These are phyloP conservation scores for Pampus argenteus DNA, from an alignment of 2,797 vertebrate genomes.

Conservation along the genomic window DNA sequence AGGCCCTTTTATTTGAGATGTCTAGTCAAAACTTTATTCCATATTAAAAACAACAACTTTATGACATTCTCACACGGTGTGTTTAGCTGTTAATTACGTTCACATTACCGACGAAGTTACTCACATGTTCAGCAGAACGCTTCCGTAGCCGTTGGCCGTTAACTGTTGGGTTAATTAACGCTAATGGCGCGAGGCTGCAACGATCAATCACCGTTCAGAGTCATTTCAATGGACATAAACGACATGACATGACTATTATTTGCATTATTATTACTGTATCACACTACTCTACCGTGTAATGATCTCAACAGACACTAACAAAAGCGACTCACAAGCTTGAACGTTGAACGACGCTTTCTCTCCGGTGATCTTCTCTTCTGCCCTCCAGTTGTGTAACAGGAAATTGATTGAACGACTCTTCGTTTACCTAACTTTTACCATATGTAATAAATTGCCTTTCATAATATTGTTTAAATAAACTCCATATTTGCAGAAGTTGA, in stretches of 20 bases:
- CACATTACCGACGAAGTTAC: not conserved
- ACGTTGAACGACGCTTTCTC: no score
- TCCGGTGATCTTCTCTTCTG: not conserved
- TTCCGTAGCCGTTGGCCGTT: no score
- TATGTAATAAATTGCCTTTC: constrained; percentile 32
- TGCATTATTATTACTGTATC: not conserved
- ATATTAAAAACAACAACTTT: not conserved
- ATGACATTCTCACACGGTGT: fast-evolving
- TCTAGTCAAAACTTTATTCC: no score
- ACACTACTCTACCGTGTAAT: not conserved
- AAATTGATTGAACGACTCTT: constrained; percentile 3
- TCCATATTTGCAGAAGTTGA: constrained; percentile 16
- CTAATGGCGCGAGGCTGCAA: no score
- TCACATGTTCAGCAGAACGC: not conserved
- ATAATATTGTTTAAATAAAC: constrained; percentile 20
- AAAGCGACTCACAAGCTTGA: not conserved
- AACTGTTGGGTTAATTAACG: not conserved
- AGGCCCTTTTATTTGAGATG: not conserved
- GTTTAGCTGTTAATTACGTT: no score
- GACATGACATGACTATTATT: not conserved
- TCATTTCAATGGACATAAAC: not conserved
- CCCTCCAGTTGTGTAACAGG: not conserved
- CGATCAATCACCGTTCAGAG: not conserved
- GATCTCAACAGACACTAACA: not conserved
- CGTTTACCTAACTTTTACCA: not conserved